Evolutionary conservation across 2,113 vertebrate species (phyloP), one percentile per base, ranked within the genome.

Genomic region (Astatoreochromis straeleni): DNA sequence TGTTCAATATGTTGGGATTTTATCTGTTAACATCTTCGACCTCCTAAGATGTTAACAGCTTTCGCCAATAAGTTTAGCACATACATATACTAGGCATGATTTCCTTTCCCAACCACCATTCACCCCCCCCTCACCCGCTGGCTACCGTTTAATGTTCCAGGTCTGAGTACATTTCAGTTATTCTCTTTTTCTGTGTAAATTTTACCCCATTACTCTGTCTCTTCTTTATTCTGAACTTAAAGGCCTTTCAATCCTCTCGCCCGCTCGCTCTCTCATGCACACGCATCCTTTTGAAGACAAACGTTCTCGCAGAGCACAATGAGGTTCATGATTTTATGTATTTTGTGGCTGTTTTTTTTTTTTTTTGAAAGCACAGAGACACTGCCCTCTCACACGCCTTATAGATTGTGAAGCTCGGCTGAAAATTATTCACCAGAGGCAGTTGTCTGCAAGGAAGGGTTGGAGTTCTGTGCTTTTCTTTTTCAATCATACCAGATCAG

Each of bases 61-160:
- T 49, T 8, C 10, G 13, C 0, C 35, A 0, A 55, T 57, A 21
- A 19, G 14, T 81, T 10, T 0, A 55, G 70, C 16, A 19, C 1
- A 1, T 11, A 31, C 4, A 19, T 19, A 75, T 29, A 19, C 24
- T 47, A 47, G 40, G 40, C 21, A 26, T 73, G 42, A 47, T 75
- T 75, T 73, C 35, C 65, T 40, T 42, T 70, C 40, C 68, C 40
- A 73, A 10, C 7, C 13, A 73, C 21, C 8, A 4, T 1, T 4
- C 3, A 0, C 1, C 1, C 3, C 9, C 0, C 0, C 3, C 5
- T 0, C 6, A 0, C 5, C 58, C 2, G 8, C 40, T 29, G 6
- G 42, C 42, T 29, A 29, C 3, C 6, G 4, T 26, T 47, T 75
- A 47, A 75, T 47, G 70, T 75, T 75, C 70, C 70, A 75, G 24